These are phyloP conservation scores for Caenorhabditis macrosperma DNA, from an alignment of 2,888 invertebrate genomes.

Conservation along the genomic window DNA sequence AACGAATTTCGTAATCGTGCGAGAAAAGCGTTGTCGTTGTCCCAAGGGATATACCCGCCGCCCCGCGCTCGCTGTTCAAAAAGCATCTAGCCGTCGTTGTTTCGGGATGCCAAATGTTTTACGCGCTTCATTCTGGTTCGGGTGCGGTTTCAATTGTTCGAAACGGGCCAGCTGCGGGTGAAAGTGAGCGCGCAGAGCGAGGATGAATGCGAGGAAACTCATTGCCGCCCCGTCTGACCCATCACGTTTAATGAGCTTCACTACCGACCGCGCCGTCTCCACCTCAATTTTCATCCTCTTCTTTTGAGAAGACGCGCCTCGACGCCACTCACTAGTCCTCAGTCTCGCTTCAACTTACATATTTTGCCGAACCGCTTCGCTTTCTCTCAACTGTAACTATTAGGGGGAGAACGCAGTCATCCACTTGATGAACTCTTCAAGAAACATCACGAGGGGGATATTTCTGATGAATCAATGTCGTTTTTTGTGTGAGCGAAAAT, in stretches of 20 bases:
- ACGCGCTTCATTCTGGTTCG: conserved; percentile 50
- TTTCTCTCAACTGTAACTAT: conserved; percentile 5
- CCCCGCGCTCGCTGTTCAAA: conserved; percentile 25
- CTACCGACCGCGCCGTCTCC: conserved; percentile 28
- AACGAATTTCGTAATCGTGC: conserved; percentile 43
- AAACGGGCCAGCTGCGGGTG: conserved; percentile 42
- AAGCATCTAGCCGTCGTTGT: conserved; percentile 45
- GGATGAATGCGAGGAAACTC: conserved; percentile 45
- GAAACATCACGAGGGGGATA: conserved; percentile 46
- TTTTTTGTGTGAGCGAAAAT: conserved; percentile 44
- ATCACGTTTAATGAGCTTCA: conserved; percentile 51
- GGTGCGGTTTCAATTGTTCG: conserved; percentile 54
- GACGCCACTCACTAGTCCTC: conserved; percentile 3
- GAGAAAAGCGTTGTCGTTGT: conserved; percentile 41
- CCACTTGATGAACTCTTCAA: conserved; percentile 56
- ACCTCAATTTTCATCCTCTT: conserved; percentile 27
- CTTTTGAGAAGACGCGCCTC: conserved; percentile 3
- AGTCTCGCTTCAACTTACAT: conserved; percentile 1
- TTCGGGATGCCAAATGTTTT: conserved; percentile 33
- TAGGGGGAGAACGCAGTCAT: conserved; percentile 7
- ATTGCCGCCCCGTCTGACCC: conserved; percentile 35
- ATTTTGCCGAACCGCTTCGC: conserved; percentile 3
- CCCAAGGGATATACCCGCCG: conserved; percentile 5
- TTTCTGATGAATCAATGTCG: conserved; percentile 44
- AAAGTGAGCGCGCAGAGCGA: conserved; percentile 42